phyloP scores from a whole-genome alignment of 2,888 invertebrate species.

The Conus canariensis region DNA sequence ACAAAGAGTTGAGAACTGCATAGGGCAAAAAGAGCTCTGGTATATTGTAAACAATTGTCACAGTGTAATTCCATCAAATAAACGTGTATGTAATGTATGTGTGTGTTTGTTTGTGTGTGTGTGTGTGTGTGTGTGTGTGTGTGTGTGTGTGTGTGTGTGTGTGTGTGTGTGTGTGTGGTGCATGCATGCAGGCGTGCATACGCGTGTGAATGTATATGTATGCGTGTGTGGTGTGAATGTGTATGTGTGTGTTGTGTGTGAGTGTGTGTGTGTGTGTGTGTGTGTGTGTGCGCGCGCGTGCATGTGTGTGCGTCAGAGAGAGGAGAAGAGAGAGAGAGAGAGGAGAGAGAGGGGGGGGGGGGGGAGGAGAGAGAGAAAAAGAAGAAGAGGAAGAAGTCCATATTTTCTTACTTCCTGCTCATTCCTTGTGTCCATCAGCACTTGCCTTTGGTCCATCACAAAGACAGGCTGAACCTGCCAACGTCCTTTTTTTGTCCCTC shows the following conservation, averaged over 20 bases:
- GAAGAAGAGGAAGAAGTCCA: no score
- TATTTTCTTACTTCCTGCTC: no score
- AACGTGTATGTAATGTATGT: neutral
- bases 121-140: neutral
- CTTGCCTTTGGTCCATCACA: no score
- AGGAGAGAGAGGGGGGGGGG: no score
- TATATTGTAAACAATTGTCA: no score
- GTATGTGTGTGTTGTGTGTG: neutral
- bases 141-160: neutral
- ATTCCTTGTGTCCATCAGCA: no score
- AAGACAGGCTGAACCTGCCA: no score
- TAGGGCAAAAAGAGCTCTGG: no score
- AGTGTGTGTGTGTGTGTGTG: conserved; percentile 19
- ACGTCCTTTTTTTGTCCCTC: no score
- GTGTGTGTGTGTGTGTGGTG: neutral
- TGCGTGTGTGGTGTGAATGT: neutral
- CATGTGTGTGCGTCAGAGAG: neutral
- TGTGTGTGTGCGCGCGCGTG: conserved; percentile 11
- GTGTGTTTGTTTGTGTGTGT: neutral
- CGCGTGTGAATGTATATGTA: neutral
- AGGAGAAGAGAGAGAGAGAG: neutral
- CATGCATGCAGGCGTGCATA: neutral
- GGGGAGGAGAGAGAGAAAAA: no score
- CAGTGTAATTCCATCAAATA: no score
- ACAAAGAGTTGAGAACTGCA: neutral